Base-by-base conservation (phyloP, 2,113 vertebrate species). In the Syngnathus typhle region DNA sequence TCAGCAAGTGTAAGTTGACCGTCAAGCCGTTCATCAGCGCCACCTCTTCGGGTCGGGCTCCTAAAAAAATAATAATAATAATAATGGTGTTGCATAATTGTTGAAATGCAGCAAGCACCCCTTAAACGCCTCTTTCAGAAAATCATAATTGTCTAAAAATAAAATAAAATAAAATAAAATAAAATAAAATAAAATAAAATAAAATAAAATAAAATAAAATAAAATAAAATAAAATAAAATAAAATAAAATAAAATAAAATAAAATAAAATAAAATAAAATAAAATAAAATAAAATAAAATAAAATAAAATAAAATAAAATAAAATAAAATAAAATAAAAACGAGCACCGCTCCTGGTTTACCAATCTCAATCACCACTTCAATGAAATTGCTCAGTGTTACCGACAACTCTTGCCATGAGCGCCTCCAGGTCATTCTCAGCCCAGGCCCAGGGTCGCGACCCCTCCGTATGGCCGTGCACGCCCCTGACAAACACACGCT, bases 1-100 rank as follows among this genome's bases (percentile, higher is more conserved):
- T 74, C 12, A 90, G 85, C 55, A 99, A 94, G 83, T 99, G 97
- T 70, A 99, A 85, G 88, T 98, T 98, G 47, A 99, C 93, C 1
- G 93, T 98, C 78, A 99, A 85, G 7, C 92, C 94, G 4, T 98
- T 99, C 94, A 98, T 96, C 88, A 98, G 80, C 1, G 87, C 88
- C 19, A 91, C 87, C 67, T 91, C 90, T 16, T 88, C 85, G 1
- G 59, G 10, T 76, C 84, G 83, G 15, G 88, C 88, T 47, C 89
- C 89, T 89, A 68, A 11, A 18, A 7, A 5, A 12, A 69, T 1
- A 72, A n/a, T n/a, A n/a, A n/a, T n/a, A 32, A 78, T 15, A 19
- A 23, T 23, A 23, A 23, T 23, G 23, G 23, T 23, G 23, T 23
- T 13, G 15, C 60, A 61, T 6, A 38, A n/a, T 32, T 32, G 27